These are phyloP conservation scores for Caranx melampygus DNA, from an alignment of 2,113 vertebrate species.

Conservation along the genomic window DNA sequence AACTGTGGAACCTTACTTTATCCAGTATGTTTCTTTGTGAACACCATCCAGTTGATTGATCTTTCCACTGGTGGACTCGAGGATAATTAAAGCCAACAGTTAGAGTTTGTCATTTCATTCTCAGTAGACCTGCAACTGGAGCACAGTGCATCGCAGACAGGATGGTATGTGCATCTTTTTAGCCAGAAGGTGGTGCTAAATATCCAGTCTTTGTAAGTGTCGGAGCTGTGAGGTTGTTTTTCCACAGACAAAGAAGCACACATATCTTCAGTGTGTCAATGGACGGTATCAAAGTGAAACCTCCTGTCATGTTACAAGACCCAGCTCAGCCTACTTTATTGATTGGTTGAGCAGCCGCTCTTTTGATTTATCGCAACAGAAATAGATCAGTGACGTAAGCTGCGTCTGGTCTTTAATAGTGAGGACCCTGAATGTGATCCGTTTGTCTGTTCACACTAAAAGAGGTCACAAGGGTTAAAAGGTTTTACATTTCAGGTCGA, in stretches of 20 bases:
- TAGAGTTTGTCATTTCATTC: no score
- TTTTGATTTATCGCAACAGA: constrained; percentile 16
- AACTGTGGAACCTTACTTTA: no score
- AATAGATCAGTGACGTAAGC: constrained; percentile 21
- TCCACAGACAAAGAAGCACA: constrained; percentile 65
- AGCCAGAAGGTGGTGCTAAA: constrained; percentile 71
- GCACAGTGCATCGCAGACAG: background rate
- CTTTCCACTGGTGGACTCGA: no score
- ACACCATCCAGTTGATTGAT: no score
- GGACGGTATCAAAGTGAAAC: constrained; percentile 29
- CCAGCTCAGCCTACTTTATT: constrained; percentile 5
- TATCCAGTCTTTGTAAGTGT: background rate
- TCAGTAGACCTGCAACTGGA: background rate
- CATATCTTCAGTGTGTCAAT: constrained; percentile 16
- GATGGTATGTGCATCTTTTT: background rate
- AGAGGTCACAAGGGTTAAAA: background rate
- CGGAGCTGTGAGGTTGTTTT: constrained; percentile 17
- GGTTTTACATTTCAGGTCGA: constrained; percentile 35
- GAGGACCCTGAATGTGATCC: background rate
- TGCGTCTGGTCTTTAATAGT: constrained; percentile 5
- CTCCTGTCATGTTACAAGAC: constrained; percentile 23
- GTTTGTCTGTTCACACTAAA: background rate
- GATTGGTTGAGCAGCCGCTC: background rate
- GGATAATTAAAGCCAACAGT: no score
- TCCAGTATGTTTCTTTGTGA: no score